phyloP scores from a whole-genome alignment of 1,140 invertebrate genomes.

The Parasteatoda tepidariorum region DNA sequence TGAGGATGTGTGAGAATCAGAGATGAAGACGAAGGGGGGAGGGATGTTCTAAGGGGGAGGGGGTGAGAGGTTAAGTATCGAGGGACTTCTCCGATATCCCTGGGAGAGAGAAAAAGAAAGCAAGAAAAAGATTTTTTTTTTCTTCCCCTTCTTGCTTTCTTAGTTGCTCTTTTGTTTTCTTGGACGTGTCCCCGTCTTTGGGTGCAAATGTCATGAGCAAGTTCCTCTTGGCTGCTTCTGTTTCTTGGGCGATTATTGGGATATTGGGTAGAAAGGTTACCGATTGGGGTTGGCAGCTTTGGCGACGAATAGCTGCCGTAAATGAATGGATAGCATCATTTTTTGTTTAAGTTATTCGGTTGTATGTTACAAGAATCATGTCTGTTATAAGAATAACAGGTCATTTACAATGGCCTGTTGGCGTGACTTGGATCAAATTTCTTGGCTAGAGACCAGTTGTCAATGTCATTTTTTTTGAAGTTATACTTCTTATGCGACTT shows the following conservation, averaged over 20 bases:
- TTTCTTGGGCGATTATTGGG: not conserved
- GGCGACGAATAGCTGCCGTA: not conserved
- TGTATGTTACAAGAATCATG: too few species aligned
- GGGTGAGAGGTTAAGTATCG: not conserved
- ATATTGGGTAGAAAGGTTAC: not conserved
- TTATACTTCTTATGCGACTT: too few species aligned
- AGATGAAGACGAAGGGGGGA: not conserved
- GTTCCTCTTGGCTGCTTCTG: slow-evolving; percentile 8
- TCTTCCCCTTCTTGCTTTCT: slow-evolving; percentile 17
- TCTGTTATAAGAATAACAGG: too few species aligned
- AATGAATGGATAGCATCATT: too few species aligned
- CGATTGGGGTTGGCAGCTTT: not conserved
- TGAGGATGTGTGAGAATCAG: not conserved
- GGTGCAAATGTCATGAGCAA: slow-evolving; percentile 6
- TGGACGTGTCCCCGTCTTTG: not conserved
- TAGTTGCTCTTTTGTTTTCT: slow-evolving; percentile 3
- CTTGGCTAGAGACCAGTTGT: too few species aligned
- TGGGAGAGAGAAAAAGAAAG: not conserved
- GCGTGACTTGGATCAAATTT: too few species aligned
- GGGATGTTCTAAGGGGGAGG: too few species aligned
- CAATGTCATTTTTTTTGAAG: too few species aligned
- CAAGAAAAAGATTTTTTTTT: slow-evolving; percentile 3
- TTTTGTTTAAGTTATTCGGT: too few species aligned
- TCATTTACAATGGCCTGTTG: too few species aligned
- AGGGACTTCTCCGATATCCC: not conserved